A percentile compares a stretch with the other conserved stretches of the same genome.
phyloP scores from a whole-genome alignment of 2,113 vertebrate species.

The Ascaphus truei region DNA sequence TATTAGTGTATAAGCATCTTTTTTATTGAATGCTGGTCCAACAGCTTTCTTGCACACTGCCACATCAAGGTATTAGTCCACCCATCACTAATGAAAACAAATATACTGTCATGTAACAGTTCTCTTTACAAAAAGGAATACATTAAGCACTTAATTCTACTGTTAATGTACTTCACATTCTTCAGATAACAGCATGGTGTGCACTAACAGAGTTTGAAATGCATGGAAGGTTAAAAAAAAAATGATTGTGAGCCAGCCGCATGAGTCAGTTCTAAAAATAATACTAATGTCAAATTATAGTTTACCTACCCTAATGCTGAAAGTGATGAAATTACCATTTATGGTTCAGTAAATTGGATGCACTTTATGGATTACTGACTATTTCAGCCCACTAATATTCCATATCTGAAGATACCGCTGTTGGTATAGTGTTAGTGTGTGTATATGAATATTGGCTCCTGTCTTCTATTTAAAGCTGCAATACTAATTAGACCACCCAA shows the following conservation, averaged over 20 bases:
- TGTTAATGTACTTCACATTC: not conserved
- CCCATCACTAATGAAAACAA: conserved; percentile 5
- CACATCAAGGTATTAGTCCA: not conserved
- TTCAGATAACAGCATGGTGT: not conserved
- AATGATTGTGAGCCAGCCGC: too few species aligned
- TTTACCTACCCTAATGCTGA: not conserved
- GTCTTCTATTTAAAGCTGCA: too few species aligned
- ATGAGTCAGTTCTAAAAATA: not conserved
- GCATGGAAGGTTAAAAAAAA: not conserved
- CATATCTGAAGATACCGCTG: too few species aligned
- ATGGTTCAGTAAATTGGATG: not conserved
- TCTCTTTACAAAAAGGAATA: not conserved
- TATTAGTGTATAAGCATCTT: too few species aligned
- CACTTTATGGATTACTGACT: not conserved
- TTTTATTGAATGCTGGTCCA: too few species aligned
- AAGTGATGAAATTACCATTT: not conserved
- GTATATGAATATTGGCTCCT: too few species aligned
- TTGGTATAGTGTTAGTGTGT: too few species aligned
- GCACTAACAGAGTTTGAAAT: not conserved
- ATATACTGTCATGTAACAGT: not conserved
- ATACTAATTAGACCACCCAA: too few species aligned
- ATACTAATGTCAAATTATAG: not conserved
- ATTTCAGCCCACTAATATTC: too few species aligned
- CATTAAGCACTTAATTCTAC: not conserved
- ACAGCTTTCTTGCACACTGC: too few species aligned